These are phyloP conservation scores for Sericinus montela DNA, from an alignment of 2,888 invertebrate species.

Conservation along the genomic window DNA sequence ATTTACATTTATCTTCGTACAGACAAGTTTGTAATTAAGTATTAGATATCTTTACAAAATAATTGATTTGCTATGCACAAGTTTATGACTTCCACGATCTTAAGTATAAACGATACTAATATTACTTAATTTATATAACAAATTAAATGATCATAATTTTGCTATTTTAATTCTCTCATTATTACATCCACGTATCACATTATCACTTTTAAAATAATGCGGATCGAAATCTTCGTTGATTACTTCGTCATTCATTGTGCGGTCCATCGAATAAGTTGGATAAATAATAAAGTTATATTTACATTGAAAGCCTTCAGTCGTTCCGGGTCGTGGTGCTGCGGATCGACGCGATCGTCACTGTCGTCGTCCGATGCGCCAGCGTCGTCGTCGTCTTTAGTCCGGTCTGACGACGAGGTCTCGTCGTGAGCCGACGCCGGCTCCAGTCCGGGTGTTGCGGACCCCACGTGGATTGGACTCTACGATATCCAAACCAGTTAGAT, in stretches of 20 bases:
- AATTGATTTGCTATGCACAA: too few relatives aligned
- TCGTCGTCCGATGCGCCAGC: conserved; percentile 87
- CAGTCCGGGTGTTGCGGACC: conserved; percentile 67
- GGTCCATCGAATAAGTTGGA: not conserved
- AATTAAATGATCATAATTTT: too few relatives aligned
- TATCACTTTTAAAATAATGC: not conserved
- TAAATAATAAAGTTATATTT: conserved; percentile 50
- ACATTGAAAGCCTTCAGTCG: conserved; percentile 97
- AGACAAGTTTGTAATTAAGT: too few relatives aligned
- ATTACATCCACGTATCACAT: too few relatives aligned
- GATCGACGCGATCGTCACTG: conserved; percentile 93
- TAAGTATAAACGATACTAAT: too few relatives aligned
- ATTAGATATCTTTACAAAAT: too few relatives aligned
- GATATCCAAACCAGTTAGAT: conserved; percentile 30
- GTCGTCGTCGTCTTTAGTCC: conserved; percentile 89
- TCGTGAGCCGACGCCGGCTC: conserved; percentile 86
- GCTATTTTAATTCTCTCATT: too few relatives aligned
- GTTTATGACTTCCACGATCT: too few relatives aligned
- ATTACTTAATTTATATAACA: too few relatives aligned
- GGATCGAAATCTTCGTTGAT: not conserved
- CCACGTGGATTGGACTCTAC: conserved; percentile 83
- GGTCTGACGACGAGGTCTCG: conserved; percentile 93
- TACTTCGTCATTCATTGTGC: not conserved
- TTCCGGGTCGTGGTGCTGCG: conserved; percentile 94
- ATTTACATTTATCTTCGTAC: too few relatives aligned